phyloP scores from a whole-genome alignment of 1,140 invertebrate genomes.

The Elysia chlorotica region DNA sequence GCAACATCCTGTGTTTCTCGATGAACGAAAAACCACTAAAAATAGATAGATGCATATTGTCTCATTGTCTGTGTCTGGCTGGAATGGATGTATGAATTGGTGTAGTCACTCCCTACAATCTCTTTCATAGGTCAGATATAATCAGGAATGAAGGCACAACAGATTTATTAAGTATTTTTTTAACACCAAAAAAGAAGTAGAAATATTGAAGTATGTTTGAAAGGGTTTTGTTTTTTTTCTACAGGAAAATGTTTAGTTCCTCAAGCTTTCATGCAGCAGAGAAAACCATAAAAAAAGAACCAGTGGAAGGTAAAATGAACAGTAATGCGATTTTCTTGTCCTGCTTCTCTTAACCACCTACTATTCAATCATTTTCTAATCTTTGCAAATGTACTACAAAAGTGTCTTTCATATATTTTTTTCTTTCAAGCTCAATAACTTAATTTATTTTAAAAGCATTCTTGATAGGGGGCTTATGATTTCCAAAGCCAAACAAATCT shows the following conservation, averaged over 20 bases:
- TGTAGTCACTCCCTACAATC: not conserved
- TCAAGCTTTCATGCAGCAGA: not conserved
- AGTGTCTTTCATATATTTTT: not conserved
- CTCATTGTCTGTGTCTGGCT: not conserved
- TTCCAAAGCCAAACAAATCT: too few species aligned
- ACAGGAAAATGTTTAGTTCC: slow-evolving; percentile 1
- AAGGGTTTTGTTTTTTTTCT: not conserved
- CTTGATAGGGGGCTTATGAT: not conserved
- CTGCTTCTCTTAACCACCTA: not conserved
- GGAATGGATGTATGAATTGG: not conserved
- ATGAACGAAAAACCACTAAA: too few species aligned
- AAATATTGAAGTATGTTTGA: not conserved
- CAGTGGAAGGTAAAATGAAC: slow-evolving; percentile 1
- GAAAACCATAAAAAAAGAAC: slow-evolving; percentile 8
- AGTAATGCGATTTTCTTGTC: not conserved
- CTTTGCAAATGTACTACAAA: not conserved
- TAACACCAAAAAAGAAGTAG: not conserved
- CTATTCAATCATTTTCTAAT: not conserved
- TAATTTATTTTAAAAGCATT: not conserved
- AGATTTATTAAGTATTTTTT: not conserved
- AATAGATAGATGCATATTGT: too few species aligned
- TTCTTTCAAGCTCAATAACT: not conserved
- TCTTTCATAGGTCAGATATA: not conserved
- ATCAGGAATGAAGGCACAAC: not conserved
- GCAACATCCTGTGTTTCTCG: too few species aligned